phyloP scores from a whole-genome alignment of 2,888 invertebrate genomes.

The Protodeltote pygarga region DNA sequence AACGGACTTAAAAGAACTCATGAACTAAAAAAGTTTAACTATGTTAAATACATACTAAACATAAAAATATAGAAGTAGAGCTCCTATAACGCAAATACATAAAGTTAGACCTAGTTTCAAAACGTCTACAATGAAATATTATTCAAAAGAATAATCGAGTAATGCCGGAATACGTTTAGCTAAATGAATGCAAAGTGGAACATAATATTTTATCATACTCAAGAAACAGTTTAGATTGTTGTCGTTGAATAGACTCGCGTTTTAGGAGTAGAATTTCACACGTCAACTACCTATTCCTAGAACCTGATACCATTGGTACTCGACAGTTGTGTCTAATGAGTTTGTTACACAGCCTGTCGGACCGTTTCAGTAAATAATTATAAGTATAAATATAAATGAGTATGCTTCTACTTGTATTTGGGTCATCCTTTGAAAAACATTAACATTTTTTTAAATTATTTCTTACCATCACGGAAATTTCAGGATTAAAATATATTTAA shows the following conservation, averaged over 20 bases:
- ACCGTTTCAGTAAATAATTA: slow-evolving; percentile 32
- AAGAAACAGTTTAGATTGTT: slow-evolving; percentile 25
- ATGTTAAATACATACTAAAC: too few species aligned
- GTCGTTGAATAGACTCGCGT: slow-evolving; percentile 14
- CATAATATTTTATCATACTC: slow-evolving; percentile 10
- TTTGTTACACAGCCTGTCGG: slow-evolving; percentile 27
- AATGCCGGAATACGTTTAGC: not conserved
- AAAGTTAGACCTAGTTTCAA: not conserved
- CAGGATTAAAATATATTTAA: too few species aligned
- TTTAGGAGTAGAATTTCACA: slow-evolving; percentile 26
- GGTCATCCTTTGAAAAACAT: too few species aligned
- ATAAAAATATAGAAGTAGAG: too few species aligned
- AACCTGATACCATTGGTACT: slow-evolving; percentile 18
- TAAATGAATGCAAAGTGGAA: slow-evolving; percentile 13
- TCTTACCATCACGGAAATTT: too few species aligned
- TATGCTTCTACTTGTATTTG: too few species aligned
- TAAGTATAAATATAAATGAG: slow-evolving; percentile 30
- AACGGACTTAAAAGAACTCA: too few species aligned
- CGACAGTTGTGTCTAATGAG: slow-evolving; percentile 31
- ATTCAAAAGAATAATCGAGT: slow-evolving; percentile 1
- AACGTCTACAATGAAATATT: not conserved
- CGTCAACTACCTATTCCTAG: slow-evolving; percentile 15
- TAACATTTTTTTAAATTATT: too few species aligned
- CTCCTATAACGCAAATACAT: too few species aligned
- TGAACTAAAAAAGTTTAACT: too few species aligned